These are phyloP conservation scores for Hirtodrosophila alboralis DNA, from an alignment of 2,888 invertebrate genomes.

Conservation along the genomic window DNA sequence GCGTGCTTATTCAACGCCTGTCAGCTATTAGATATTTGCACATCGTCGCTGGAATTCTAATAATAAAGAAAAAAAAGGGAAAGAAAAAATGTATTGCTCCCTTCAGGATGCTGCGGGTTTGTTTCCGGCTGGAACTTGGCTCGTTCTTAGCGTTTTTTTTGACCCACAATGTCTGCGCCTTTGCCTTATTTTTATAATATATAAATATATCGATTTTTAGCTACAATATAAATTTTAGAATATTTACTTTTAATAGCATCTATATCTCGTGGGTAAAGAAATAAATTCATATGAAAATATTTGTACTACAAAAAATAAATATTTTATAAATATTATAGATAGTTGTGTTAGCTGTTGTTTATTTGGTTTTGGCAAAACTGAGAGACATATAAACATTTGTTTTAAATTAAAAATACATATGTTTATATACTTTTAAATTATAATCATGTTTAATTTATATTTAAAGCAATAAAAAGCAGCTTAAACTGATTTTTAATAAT, in stretches of 20 bases:
- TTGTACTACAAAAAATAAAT: no score
- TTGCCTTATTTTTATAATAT: no score
- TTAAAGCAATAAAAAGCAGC: no score
- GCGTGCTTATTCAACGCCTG: constrained; percentile 32
- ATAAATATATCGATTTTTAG: constrained; percentile 13
- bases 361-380: neutral
- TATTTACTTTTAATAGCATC: neutral
- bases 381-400: neutral
- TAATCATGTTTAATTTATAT: no score
- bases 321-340: no score
- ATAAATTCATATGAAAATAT: no score
- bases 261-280: no score
- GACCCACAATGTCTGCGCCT: neutral
- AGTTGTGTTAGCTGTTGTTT: no score
- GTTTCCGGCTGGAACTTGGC: constrained; percentile 14
- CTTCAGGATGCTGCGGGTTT: neutral
- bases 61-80: no score
- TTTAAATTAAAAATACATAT: neutral
- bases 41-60: constrained; percentile 54
- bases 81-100: no score
- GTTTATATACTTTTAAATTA: no score
- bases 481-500: no score
- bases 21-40: constrained; percentile 57
- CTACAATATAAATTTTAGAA: neutral
- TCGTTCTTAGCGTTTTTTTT: neutral